phyloP scores from a whole-genome alignment of 2,888 invertebrate species.

The Branchipolynoe longqiensis region DNA sequence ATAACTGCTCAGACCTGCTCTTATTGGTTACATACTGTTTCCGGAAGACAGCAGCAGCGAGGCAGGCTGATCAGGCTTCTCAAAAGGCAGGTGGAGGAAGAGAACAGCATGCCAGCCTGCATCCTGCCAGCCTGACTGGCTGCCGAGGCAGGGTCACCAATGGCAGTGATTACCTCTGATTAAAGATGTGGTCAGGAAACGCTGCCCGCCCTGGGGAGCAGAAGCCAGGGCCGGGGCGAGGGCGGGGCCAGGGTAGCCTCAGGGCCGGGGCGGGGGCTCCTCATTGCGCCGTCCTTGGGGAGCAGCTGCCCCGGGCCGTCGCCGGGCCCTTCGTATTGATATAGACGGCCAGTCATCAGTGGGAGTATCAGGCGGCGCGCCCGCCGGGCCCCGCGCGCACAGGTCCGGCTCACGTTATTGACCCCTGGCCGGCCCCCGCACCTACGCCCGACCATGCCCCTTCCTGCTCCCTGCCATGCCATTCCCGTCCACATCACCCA shows the following conservation, averaged over 20 bases:
- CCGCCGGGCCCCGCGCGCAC: background rate
- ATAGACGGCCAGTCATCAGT: constrained; percentile 36
- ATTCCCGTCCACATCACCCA: no score
- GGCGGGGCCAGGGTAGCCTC: no score
- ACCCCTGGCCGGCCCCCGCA: background rate
- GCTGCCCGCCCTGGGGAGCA: constrained; percentile 25
- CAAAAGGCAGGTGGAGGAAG: no score
- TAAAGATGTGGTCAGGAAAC: constrained; percentile 48
- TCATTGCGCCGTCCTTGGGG: background rate
- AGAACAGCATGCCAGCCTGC: no score
- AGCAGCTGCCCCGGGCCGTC: background rate
- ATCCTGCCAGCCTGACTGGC: no score
- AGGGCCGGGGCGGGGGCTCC: no score
- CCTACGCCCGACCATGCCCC: background rate
- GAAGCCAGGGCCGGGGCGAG: background rate
- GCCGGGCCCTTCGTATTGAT: constrained; percentile 17
- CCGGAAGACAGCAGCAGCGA: no score
- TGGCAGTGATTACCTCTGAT: constrained; percentile 48
- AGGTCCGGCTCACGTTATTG: constrained; percentile 6
- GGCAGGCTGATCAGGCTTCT: no score
- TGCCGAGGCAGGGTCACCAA: background rate
- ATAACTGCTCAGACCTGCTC: no score
- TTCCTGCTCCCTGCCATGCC: background rate
- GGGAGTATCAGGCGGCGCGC: constrained; percentile 10
- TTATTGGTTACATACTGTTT: no score